Evolutionary conservation across 2,797 vertebrate species (phyloP).

Genomic region (Propithecus perrieri): DNA sequence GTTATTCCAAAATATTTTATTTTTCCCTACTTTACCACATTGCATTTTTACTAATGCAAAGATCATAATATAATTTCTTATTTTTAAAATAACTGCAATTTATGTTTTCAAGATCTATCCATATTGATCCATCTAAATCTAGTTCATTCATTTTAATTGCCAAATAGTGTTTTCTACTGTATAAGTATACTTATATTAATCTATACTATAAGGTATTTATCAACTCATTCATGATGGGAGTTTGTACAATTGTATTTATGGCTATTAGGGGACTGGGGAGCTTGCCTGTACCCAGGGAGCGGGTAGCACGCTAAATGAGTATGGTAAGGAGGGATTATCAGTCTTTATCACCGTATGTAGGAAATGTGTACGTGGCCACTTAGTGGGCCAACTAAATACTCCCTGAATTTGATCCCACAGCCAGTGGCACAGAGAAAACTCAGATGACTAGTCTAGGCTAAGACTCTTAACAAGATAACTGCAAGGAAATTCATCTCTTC

Average conservation of each 20-base stretch:
- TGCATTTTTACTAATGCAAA: not conserved
- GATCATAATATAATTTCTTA: not conserved
- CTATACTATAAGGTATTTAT: not conserved
- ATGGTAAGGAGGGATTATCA: not conserved
- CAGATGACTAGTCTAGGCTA: not conserved
- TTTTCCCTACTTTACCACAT: not conserved
- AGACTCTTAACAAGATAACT: not conserved
- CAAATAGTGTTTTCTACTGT: not conserved
- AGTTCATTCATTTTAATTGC: not conserved
- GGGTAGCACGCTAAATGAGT: not conserved
- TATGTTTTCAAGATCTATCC: not conserved
- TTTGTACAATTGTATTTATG: not conserved
- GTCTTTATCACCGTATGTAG: not conserved
- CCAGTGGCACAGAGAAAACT: not conserved
- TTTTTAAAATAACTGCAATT: not conserved
- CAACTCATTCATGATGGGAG: not conserved
- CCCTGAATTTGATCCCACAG: not conserved
- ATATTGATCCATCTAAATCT: not conserved
- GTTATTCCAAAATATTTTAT: not conserved
- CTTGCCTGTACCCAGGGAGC: not conserved
- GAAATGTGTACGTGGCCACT: not conserved
- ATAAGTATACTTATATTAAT: not conserved
- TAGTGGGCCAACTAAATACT: not conserved
- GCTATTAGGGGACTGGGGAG: not conserved
- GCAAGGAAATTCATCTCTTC: not conserved